A percentile compares a stretch with the other conserved stretches of the same genome.
These are phyloP conservation scores for Graphium colonna DNA, from an alignment of 2,888 invertebrate genomes.

Conservation along the genomic window DNA sequence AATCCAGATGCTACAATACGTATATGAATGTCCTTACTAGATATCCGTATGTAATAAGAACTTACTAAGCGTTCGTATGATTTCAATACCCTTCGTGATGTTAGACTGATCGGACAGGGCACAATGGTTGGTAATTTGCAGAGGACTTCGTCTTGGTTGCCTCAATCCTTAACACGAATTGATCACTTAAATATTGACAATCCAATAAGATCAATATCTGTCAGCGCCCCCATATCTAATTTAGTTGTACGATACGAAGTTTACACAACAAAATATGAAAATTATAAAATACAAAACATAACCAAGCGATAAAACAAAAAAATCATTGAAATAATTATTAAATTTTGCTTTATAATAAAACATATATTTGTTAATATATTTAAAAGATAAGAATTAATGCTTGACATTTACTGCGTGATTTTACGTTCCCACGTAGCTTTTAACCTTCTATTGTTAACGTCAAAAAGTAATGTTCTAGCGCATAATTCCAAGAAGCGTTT, in stretches of 20 bases:
- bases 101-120: too few relatives aligned
- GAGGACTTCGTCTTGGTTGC: conserved; percentile 63
- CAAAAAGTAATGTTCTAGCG: not conserved
- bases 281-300: too few relatives aligned
- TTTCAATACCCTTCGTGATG: conserved; percentile 58
- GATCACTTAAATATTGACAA: conserved; percentile 17
- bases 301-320: too few relatives aligned
- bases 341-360: too few relatives aligned
- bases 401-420: not conserved
- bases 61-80: conserved; percentile 65
- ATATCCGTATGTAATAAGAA: conserved; percentile 49
- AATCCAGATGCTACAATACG: not conserved
- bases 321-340: too few relatives aligned
- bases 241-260: too few relatives aligned
- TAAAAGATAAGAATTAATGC: too few relatives aligned
- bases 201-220: too few relatives aligned
- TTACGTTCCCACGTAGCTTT: not conserved
- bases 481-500: not conserved
- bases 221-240: too few relatives aligned
- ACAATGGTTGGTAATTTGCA: conserved; percentile 68
- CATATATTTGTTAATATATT: too few relatives aligned
- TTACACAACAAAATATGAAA: too few relatives aligned
- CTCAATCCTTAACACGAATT: conserved; percentile 31
- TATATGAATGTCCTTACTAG: conserved; percentile 7
- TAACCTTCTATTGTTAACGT: not conserved